Evolutionary conservation across 2,888 invertebrate species (phyloP).

Genomic region (Syrphus vitripennis): DNA sequence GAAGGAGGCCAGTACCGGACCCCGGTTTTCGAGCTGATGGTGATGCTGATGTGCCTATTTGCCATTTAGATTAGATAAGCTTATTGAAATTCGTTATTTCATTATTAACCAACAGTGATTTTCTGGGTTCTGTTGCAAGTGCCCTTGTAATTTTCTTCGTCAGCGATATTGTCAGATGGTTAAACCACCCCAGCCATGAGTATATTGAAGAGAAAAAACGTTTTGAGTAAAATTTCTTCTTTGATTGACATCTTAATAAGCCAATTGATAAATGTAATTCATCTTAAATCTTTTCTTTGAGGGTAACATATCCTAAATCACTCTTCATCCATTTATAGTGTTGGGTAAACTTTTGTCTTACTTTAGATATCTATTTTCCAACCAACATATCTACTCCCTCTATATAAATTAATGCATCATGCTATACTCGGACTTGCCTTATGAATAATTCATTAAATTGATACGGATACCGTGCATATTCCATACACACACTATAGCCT

Average conservation of each 20-base stretch:
- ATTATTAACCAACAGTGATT: too few species aligned
- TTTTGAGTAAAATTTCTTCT: background rate
- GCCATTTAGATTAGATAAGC: too few species aligned
- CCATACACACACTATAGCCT: slow-evolving; percentile 8
- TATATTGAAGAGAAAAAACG: background rate
- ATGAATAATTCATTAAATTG: slow-evolving; percentile 67
- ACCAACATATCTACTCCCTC: background rate
- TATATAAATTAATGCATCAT: slow-evolving; percentile 43
- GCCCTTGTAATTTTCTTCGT: too few species aligned
- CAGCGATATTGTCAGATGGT: too few species aligned
- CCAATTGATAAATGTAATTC: slow-evolving; percentile 65
- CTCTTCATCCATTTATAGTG: slow-evolving; percentile 14
- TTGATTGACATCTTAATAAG: slow-evolving; percentile 62
- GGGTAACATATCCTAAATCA: background rate
- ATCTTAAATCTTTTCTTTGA: background rate
- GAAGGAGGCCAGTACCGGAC: too few species aligned
- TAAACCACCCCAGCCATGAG: too few species aligned
- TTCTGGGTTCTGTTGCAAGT: too few species aligned
- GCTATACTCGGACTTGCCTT: slow-evolving; percentile 18
- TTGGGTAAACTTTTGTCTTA: slow-evolving; percentile 19
- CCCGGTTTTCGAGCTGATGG: too few species aligned
- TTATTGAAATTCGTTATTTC: too few species aligned
- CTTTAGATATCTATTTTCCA: background rate
- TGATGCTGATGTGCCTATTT: too few species aligned
- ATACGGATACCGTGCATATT: slow-evolving; percentile 52